Evolutionary conservation across 2,113 vertebrate species (phyloP).

Genomic region (Pterocles orientalis): DNA sequence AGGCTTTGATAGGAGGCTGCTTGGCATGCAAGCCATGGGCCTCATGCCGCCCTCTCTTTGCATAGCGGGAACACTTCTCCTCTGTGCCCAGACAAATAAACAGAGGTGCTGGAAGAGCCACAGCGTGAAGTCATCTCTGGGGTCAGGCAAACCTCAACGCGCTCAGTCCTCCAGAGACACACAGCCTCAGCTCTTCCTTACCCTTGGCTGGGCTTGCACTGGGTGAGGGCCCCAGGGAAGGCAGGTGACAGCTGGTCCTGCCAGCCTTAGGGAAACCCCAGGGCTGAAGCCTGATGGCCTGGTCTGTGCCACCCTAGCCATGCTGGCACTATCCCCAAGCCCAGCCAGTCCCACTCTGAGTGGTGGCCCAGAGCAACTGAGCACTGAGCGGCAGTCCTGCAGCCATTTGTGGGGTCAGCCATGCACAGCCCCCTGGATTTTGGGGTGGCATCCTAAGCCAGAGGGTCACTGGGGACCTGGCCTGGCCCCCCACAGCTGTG

Average conservation of each 20-base stretch:
- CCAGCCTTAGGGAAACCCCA: not conserved
- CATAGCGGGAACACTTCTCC: not conserved
- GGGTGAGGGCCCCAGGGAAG: not conserved
- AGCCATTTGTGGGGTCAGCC: not conserved
- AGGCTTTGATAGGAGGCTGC: not conserved
- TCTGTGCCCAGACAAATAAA: not conserved
- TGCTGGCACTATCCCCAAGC: no score
- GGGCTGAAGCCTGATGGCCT: not conserved
- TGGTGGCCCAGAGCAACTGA: not conserved
- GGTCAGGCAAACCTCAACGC: fast-evolving
- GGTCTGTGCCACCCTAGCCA: no score
- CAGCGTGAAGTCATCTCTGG: not conserved
- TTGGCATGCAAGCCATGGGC: not conserved
- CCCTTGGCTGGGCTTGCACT: not conserved
- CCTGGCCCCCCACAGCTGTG: not conserved
- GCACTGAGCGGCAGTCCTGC: not conserved
- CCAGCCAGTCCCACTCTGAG: not conserved
- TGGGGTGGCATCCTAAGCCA: not conserved
- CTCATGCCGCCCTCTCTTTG: not conserved
- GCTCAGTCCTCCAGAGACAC: fast-evolving
- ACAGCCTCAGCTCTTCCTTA: not conserved
- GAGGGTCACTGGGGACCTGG: not conserved
- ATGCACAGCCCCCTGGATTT: not conserved
- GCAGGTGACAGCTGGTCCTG: not conserved
- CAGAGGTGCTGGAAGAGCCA: not conserved